Base-by-base conservation (phyloP, 2,888 invertebrate genomes). In the Rhamnusium bicolor region DNA sequence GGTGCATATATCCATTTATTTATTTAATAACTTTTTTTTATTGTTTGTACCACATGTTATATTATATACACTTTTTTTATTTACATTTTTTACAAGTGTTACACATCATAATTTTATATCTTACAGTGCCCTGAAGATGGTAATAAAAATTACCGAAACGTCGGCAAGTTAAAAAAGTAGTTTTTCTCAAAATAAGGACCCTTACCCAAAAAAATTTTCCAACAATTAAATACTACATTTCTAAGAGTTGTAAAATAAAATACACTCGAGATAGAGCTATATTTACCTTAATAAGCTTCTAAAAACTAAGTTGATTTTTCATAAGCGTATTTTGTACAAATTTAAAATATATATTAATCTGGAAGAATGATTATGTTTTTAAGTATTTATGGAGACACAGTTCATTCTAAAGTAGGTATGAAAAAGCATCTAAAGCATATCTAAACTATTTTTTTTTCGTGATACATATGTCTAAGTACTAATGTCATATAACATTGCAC, bases 291-390 rank as follows among this genome's bases (percentile, higher is more conserved):
- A 47, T 62, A 79, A 78, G 82, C 80, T 75, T 78, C 78, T 79
- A 80, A 75, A 75, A 72, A 76, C 79, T 79, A 80, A 75, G 69
- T 79, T 77, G 77, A 77, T 77, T 76, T 78, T 53, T 74, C 66
- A 79, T 81, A 81, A 81, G 81, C 80, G 82, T 82, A 82, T 75
- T 79, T 69, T 68, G 75, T 77, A 75, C 56, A 76, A 76, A 71
- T 72, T 69, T 53, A 78, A 72, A 65, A 32, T 53, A 53, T 63
- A 70, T 69, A 56, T 65, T 70, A 70, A 73, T 72, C 73, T 75
- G 79, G 79, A 79, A 79, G 79, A 77, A 67, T 73, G 54, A 61
- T 71, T 66, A 67, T 62, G 56, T 68, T 60, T 62, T 61, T 68
- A 63, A 62, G 54, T 72, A 47, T 53, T 67, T 47, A 49, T 14